Conservation (phyloP, 2,113 vertebrate genomes). For the Rhadina sibilatrix region DNA sequence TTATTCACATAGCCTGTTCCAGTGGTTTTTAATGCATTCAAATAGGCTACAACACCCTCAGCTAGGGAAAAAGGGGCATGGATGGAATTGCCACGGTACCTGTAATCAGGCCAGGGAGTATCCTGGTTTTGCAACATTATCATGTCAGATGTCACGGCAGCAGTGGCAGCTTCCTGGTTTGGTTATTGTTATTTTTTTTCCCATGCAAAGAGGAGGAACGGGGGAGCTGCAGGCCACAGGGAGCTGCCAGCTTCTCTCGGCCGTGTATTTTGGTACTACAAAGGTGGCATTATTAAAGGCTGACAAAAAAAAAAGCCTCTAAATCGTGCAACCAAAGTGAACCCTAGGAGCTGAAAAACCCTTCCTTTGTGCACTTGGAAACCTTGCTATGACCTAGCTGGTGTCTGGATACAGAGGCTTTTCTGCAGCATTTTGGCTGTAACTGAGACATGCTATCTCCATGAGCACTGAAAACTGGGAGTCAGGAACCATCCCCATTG, state of each 20-base stretch:
- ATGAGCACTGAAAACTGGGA: neutral
- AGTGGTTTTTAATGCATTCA: neutral
- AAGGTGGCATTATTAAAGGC: conserved; percentile 7
- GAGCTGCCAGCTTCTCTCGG: neutral
- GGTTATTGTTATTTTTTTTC: neutral
- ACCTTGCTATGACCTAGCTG: neutral
- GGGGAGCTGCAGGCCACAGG: neutral
- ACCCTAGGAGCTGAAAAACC: neutral
- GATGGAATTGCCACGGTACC: neutral
- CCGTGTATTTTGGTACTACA: neutral
- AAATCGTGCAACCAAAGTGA: neutral
- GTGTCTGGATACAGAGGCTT: neutral
- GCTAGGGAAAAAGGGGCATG: neutral
- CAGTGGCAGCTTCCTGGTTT: neutral
- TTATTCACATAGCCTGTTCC: neutral
- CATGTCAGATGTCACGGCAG: neutral
- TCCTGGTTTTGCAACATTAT: neutral
- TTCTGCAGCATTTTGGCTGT: neutral
- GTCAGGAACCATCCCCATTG: neutral
- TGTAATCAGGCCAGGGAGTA: neutral
- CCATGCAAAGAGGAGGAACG: neutral
- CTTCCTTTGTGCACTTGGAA: neutral
- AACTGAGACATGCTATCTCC: neutral
- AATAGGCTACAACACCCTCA: neutral
- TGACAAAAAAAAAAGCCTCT: neutral